Evolutionary conservation across 2,888 invertebrate species (phyloP).

Genomic region (Hydroisotoma schaefferi): DNA sequence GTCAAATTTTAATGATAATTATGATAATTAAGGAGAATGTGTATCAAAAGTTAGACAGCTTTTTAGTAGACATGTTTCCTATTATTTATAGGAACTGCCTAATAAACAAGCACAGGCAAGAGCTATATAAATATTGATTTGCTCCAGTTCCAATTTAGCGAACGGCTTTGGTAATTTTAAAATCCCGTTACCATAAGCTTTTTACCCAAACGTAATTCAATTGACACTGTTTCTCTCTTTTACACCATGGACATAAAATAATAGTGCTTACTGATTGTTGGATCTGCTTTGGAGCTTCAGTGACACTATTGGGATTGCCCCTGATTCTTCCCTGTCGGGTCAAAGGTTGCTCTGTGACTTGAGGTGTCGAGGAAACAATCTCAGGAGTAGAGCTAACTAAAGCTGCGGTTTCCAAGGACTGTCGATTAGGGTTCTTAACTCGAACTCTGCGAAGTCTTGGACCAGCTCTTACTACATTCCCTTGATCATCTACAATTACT

Average conservation of each 20-base stretch:
- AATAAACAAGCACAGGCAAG: neutral
- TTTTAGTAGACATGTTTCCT: too few relatives aligned
- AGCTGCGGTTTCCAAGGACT: constrained; percentile 28
- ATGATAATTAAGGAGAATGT: too few relatives aligned
- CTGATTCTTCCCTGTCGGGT: constrained; percentile 4
- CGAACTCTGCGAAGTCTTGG: constrained; percentile 33
- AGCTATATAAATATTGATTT: neutral
- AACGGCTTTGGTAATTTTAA: too few relatives aligned
- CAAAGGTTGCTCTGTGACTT: neutral
- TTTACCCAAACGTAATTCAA: too few relatives aligned
- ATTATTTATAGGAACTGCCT: neutral
- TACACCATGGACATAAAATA: too few relatives aligned
- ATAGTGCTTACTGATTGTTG: neutral
- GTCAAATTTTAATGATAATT: too few relatives aligned
- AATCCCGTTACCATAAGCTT: too few relatives aligned
- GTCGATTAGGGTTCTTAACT: constrained; percentile 37
- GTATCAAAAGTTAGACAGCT: too few relatives aligned
- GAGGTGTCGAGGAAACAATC: neutral
- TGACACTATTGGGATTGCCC: constrained; percentile 11
- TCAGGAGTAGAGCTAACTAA: neutral
- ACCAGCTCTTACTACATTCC: constrained; percentile 37
- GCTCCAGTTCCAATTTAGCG: too few relatives aligned
- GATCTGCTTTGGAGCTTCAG: neutral
- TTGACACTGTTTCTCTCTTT: too few relatives aligned
- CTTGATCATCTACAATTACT: constrained; percentile 38